phyloP scores from a whole-genome alignment of 2,888 invertebrate genomes.

The Blera fallax region DNA sequence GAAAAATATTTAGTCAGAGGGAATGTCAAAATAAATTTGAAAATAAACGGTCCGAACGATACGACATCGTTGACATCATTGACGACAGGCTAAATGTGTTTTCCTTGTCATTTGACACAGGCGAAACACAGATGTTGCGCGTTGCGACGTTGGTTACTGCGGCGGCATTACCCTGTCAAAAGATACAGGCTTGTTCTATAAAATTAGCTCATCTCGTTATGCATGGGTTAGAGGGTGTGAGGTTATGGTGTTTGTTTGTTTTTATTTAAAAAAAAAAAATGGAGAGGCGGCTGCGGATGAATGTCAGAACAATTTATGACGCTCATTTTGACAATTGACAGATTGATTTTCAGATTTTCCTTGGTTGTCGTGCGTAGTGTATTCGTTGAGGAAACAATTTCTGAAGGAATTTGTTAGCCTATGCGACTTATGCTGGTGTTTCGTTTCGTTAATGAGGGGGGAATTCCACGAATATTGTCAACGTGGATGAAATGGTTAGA shows the following conservation, averaged over 20 bases:
- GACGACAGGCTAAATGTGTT: conserved; percentile 35
- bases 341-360: conserved; percentile 58
- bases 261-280: not conserved
- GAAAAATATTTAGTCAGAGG: conserved; percentile 23
- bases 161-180: conserved; percentile 19
- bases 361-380: conserved; percentile 13
- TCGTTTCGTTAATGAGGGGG: conserved; percentile 22
- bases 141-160: not conserved
- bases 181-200: conserved; percentile 27
- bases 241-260: conserved; percentile 1
- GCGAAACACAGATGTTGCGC: conserved; percentile 30
- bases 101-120: conserved; percentile 3
- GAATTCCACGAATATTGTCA: conserved; percentile 22
- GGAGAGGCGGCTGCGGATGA: not conserved
- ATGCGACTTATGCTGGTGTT: not conserved
- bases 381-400: not conserved
- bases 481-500: not conserved
- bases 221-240: not conserved
- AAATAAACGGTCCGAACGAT: conserved; percentile 45
- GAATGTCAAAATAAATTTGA: conserved; percentile 37
- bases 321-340: conserved; percentile 49
- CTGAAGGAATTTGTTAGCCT: conserved; percentile 1
- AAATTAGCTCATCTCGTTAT: conserved; percentile 57
- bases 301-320: conserved; percentile 43
- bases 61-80: conserved; percentile 40